A percentile compares a stretch with the other conserved stretches of the same genome.
Conservation (phyloP, 2,113 vertebrate genomes). For the Thalassarche chlororhynchos region DNA sequence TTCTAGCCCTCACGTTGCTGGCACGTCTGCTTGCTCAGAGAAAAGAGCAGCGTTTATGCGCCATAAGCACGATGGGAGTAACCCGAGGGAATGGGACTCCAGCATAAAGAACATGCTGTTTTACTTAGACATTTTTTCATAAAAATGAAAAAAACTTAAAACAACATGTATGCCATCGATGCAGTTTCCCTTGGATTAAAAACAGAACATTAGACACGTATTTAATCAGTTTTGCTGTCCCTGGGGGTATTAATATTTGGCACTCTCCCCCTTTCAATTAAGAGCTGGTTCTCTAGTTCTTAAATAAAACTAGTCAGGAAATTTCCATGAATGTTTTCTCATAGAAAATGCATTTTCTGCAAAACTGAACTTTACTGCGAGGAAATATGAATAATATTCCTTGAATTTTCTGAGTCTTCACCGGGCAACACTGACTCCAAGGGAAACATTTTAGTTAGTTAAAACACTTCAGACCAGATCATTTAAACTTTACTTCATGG, state of each 20-base stretch:
- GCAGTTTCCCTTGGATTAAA: conserved; percentile 54
- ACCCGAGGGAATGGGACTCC: not conserved
- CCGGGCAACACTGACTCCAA: not conserved
- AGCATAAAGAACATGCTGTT: conserved; percentile 47
- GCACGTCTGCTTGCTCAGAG: fast-evolving
- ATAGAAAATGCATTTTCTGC: conserved; percentile 14
- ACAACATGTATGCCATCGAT: not conserved
- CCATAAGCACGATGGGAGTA: not conserved
- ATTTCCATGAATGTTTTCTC: conserved; percentile 21
- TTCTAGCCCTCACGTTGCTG: not conserved
- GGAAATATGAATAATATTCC: not conserved
- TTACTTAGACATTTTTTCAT: conserved; percentile 36
- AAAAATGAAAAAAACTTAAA: conserved; percentile 54
- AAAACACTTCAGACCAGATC: not conserved
- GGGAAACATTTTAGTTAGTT: not conserved
- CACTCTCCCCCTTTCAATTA: conserved; percentile 39
- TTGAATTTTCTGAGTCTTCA: conserved; percentile 16
- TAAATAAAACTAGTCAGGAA: conserved; percentile 43
- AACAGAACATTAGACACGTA: conserved; percentile 52
- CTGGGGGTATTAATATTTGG: conserved; percentile 58
- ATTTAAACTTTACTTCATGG: not conserved
- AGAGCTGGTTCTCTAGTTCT: conserved; percentile 15
- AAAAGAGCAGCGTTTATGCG: not conserved
- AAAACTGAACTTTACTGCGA: not conserved
- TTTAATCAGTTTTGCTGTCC: conserved; percentile 62